Percentiles rank a stretch among this genome's conserved stretches.
Evolutionary conservation across 2,797 vertebrate genomes (phyloP).

Genomic region (Hydrolagus colliei): DNA sequence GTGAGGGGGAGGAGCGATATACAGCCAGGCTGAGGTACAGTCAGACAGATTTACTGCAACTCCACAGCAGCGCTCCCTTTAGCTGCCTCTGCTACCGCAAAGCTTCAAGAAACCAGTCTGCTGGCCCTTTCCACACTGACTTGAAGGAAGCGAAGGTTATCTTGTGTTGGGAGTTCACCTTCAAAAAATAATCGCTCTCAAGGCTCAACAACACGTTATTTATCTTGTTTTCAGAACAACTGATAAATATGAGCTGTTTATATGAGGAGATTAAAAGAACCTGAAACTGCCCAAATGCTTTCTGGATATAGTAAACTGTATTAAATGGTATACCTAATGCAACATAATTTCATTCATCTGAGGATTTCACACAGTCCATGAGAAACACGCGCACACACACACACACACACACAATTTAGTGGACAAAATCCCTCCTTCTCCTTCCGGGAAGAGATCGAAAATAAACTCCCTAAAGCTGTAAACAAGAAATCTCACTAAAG

Average conservation of each 20-base stretch:
- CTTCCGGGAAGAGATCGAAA: not conserved
- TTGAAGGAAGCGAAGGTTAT: not conserved
- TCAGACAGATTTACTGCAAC: conserved; percentile 1
- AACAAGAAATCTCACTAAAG: not conserved
- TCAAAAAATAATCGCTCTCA: not conserved
- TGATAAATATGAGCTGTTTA: not conserved
- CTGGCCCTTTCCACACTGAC: not conserved
- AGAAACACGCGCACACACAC: not conserved
- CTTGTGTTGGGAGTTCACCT: not conserved
- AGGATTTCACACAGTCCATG: not conserved
- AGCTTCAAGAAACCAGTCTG: not conserved
- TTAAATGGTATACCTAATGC: not conserved
- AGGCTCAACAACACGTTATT: not conserved
- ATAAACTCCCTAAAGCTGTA: not conserved
- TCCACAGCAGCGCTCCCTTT: not conserved
- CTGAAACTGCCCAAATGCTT: not conserved
- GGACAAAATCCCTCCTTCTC: not conserved
- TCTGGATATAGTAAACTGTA: not conserved
- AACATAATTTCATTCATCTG: not conserved
- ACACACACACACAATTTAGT: not conserved
- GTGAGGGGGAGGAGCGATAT: not conserved
- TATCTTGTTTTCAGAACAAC: not conserved
- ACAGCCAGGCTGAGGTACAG: not conserved
- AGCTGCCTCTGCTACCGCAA: not conserved
- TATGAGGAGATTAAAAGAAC: not conserved